phyloP scores from a whole-genome alignment of 2,113 vertebrate species.

The Alces alces region DNA sequence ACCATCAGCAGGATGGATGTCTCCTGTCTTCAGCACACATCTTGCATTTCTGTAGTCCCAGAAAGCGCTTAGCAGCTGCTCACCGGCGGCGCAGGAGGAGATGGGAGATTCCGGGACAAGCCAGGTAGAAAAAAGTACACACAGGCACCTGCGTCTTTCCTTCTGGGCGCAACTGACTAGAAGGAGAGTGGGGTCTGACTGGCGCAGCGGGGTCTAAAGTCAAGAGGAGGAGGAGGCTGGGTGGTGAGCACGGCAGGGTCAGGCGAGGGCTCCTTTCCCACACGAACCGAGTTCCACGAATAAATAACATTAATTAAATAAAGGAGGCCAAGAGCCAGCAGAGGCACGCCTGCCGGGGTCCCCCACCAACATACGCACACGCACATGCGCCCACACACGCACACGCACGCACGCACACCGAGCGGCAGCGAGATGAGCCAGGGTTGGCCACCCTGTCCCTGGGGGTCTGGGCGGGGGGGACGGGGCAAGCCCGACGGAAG shows the following conservation, averaged over 20 bases:
- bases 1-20: neutral
- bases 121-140: neutral
- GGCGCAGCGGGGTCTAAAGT: neutral
- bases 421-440: conserved; percentile 52
- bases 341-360: neutral
- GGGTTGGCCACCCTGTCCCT: neutral
- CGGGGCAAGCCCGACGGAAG: neutral
- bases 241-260: conserved; percentile 24
- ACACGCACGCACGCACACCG: conserved; percentile 15
- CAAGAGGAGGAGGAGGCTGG: conserved; percentile 20
- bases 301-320: conserved; percentile 86
- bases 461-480: neutral
- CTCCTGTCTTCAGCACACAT: neutral
- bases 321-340: conserved; percentile 58
- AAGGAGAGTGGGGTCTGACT: neutral
- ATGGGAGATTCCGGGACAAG: neutral
- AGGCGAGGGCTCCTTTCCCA: neutral
- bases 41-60: neutral
- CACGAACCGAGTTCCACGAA: conserved; percentile 70
- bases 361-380: conserved; percentile 16
- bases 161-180: neutral
- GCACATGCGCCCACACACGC: neutral
- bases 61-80: neutral
- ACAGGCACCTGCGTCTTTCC: conserved; percentile 30
- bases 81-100: neutral